Conservation (phyloP, 2,797 vertebrate species). For the Salmo trutta region DNA sequence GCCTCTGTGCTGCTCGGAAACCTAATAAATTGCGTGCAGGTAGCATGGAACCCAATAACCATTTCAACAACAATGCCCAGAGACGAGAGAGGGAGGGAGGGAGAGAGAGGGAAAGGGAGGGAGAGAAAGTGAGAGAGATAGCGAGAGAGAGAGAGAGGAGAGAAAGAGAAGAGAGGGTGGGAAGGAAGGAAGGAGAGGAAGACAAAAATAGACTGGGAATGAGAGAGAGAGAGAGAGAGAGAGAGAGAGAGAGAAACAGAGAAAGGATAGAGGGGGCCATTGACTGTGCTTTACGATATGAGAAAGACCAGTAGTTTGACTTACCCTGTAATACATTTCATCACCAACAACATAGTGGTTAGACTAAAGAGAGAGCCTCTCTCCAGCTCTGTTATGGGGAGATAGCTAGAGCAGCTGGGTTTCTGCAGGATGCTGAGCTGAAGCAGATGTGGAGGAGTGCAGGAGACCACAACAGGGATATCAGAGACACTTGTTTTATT, state of each 20-base stretch:
- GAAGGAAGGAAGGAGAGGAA: background rate
- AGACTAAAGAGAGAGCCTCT: background rate
- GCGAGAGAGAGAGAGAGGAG: background rate
- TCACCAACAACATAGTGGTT: constrained; percentile 1
- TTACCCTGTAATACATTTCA: background rate
- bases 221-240: constrained; percentile 2
- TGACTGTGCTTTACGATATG: background rate
- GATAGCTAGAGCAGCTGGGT: constrained; percentile 44
- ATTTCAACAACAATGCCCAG: background rate
- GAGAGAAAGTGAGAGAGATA: background rate
- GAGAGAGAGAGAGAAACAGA: constrained; percentile 6
- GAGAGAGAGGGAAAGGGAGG: background rate
- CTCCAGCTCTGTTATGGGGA: constrained; percentile 16
- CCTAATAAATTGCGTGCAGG: background rate
- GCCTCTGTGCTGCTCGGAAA: background rate
- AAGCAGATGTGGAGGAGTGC: constrained; percentile 49
- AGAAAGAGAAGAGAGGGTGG: background rate
- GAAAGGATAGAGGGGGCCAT: background rate
- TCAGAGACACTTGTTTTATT: constrained; percentile 50
- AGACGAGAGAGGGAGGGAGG: background rate
- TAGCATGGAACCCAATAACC: background rate
- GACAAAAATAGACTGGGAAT: background rate
- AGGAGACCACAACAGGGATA: constrained; percentile 34
- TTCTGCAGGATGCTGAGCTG: constrained; percentile 39
- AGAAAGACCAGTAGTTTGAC: constrained; percentile 9